Base-by-base conservation (phyloP, 2,888 invertebrate genomes). In the Agrochola lychnidis region DNA sequence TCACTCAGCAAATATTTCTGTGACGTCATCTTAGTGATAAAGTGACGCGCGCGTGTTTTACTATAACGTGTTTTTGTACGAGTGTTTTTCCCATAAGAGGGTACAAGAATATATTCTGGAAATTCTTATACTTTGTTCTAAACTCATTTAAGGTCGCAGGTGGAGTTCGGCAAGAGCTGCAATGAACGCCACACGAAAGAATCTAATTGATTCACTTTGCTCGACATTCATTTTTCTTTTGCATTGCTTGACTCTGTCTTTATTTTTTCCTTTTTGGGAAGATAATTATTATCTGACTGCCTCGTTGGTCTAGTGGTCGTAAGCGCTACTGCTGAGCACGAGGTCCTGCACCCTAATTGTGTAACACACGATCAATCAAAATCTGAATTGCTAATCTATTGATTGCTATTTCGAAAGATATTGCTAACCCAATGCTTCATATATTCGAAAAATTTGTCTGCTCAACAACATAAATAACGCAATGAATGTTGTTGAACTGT, bases 1-100 rank as follows among this genome's bases (percentile, higher is more conserved):
- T 83, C 86, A 74, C 70, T 73, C 78, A 40, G 82, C 69, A 82
- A 83, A 82, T 85, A 85, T 74, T 78, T 68, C 42, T 61, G 25
- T 83, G 86, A 85, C 82, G 83, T 83, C 83, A 83, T 40, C 42
- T 48, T 45, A 71, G 42, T 62, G 22, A 56, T 80, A 67, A 61
- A 51, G 57, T 85, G 74, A 83, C 86, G 78, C 30, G 53, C 59
- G 36, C 56, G 69, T 64, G 25, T 83, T 72, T 74, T 82, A 66
- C 78, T 78, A 7, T 61, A 73, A 22, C 48, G 51, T 56, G 19
- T 53, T 30, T 61, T n/a, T 57, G 22, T 16, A 48, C 16, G 10
- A 59, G 53, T 64, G 40, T 75, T 82, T 82, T 74, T 59, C 82
- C 68, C 59, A 1, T 30, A 57, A 9, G 42, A 82, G 19, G 59